Evolutionary conservation across 2,888 invertebrate species (phyloP), one percentile per base, ranked within the genome.

Genomic region (Eupithecia tripunctaria): DNA sequence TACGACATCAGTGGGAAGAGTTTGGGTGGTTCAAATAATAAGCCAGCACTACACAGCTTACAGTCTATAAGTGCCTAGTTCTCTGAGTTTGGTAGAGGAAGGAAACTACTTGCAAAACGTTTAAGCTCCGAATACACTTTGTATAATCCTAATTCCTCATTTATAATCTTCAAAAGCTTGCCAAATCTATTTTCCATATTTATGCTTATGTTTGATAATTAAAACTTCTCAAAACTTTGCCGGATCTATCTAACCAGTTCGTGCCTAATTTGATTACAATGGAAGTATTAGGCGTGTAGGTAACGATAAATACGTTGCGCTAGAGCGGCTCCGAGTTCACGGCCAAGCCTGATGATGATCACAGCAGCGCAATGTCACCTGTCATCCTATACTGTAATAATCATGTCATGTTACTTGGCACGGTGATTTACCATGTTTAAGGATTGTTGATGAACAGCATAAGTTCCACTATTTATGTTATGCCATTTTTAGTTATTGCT

Each of bases 301-400:
- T n/a, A 27, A 18, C 25, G 25, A n/a, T 68, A 56, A 64, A 38
- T 43, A 32, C n/a, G 74, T 69, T 74, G 63, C 67, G 76, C 72
- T 62, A 51, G 60, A 65, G 71, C 69, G 36, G 36, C 29, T 56
- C 14, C 1, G 72, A 70, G 77, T 72, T 74, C 77, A 77, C 65
- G 75, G 77, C 29, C 74, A 68, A 18, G 32, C 32, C 29, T 66
- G 43, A 47, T 66, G 43, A 66, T 47, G 47, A 66, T 47, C 29
- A 29, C 60, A 60, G 2, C 60, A 60, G 2, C 47, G 5, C 43
- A 47, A 65, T 65, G 64, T 65, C 60, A 65, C 64, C 41, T 41
- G 64, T 41, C 41, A 65, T 27, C 4, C 65, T 65, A 27, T 25
- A 41, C 21, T 41, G 27, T 41, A 14, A 21, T 10, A 63, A 21